Base-by-base conservation (phyloP, 2,888 invertebrate species). In the Panzeria rudis region DNA sequence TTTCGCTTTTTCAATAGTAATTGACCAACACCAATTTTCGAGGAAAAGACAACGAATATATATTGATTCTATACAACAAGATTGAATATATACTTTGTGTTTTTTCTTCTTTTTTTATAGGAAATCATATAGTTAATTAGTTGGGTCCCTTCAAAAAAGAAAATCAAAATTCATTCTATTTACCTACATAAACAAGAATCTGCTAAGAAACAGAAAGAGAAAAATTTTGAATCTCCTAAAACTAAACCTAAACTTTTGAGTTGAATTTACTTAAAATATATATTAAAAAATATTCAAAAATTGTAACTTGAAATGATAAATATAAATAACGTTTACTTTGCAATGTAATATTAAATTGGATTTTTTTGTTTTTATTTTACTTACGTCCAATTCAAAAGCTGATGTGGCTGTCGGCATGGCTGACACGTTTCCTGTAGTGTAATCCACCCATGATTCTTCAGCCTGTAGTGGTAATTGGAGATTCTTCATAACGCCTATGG, bases 371-470 rank as follows among this genome's bases (percentile, higher is more conserved):
- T 17, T 25, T 25, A 5, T n/a, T 59, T 20, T 15, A 93, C 93
- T 93, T 89, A 93, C 93, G 89, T 93, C 93, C 88, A 93, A 88
- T 89, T 93, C 93, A 87, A 90, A 91, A 89, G 92, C 93, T 86
- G 93, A 92, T 84, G 93, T 92, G 85, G 95, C 94, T 13, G 96
- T 96, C 66, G 96, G 95, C 88, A 96, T 94, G 23, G 94, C 95
- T 88, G 97, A 97, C 71, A 97, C 94, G 91, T 97, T 97, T 87
- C 94, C 94, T 91, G 96, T 97, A 20, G 96, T 95, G 87, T 97
- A 97, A 90, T 97, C 97, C 83, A 98, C 95, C 96, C 98, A 98
- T 89, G 96, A 95, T 88, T 97, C 96, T 92, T 98, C 98, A 87
- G 95, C 95, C 90, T 97, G 96, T 88, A 97, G 95, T 29, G 97